phyloP scores from a whole-genome alignment of 2,888 invertebrate genomes.

The Argyresthia goedartella region DNA sequence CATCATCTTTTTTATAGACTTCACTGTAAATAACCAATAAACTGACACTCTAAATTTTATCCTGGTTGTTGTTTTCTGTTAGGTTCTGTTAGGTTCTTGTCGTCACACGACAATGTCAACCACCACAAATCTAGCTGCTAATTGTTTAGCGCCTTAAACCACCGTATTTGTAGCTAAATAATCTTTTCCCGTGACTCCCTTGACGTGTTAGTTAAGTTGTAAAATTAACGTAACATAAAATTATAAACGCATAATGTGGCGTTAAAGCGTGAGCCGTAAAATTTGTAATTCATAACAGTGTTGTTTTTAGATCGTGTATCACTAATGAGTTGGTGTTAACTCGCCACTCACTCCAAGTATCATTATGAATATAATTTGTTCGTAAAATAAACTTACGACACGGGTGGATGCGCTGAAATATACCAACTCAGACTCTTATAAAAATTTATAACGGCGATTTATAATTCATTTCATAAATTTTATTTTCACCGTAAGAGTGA shows the following conservation, averaged over 20 bases:
- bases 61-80: too few species aligned
- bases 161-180: neutral
- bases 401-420: slow-evolving; percentile 31
- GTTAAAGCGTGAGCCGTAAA: slow-evolving; percentile 44
- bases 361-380: slow-evolving; percentile 55
- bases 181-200: slow-evolving; percentile 1
- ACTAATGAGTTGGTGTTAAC: slow-evolving; percentile 24
- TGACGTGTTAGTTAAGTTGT: slow-evolving; percentile 36
- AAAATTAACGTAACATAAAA: slow-evolving; percentile 47
- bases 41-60: too few species aligned
- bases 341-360: slow-evolving; percentile 12
- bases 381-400: slow-evolving; percentile 42
- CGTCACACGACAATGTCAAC: too few species aligned
- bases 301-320: slow-evolving; percentile 65
- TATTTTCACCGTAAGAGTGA: too few species aligned
- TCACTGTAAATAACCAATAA: too few species aligned
- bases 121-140: too few species aligned
- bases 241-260: slow-evolving; percentile 49
- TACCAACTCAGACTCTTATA: neutral
- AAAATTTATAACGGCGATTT: too few species aligned
- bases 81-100: too few species aligned
- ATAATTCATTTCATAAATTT: too few species aligned
- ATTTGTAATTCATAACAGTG: slow-evolving; percentile 61
- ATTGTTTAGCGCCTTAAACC: too few species aligned
- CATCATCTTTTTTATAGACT: too few species aligned